A percentile compares a stretch with the other conserved stretches of the same genome.
These are phyloP conservation scores for Cyanistes caeruleus DNA, from an alignment of 2,113 vertebrate species.

Conservation along the genomic window DNA sequence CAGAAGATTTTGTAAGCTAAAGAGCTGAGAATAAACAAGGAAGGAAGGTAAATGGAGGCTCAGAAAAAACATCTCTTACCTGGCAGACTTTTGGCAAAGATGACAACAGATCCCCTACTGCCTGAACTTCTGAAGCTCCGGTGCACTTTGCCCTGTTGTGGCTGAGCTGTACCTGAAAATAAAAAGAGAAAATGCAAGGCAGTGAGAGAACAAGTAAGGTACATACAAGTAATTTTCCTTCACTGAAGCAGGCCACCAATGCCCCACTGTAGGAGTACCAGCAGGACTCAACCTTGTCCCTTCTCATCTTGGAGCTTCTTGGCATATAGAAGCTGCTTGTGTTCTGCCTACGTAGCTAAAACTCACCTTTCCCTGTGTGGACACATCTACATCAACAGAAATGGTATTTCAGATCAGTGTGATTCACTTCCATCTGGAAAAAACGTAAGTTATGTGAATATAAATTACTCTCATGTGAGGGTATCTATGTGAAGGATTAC, in stretches of 20 bases:
- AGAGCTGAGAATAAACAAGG: not conserved
- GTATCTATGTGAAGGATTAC: not conserved
- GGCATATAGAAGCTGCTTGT: not conserved
- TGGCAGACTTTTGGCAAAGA: not conserved
- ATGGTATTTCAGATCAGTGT: not conserved
- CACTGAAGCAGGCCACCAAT: rapidly evolving
- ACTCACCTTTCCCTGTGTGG: not conserved
- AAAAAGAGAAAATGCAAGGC: not conserved
- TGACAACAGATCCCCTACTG: not conserved
- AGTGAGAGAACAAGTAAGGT: not conserved
- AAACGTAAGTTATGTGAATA: not conserved
- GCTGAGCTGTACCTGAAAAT: not conserved
- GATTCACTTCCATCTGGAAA: not conserved
- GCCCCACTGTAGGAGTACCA: not conserved
- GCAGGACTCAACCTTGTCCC: not conserved
- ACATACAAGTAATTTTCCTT: not conserved
- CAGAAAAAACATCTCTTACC: not conserved
- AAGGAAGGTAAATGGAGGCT: not conserved
- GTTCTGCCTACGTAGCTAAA: not conserved
- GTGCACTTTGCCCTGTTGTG: not conserved
- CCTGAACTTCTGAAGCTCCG: not conserved
- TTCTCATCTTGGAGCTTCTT: not conserved
- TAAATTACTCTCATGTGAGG: not conserved
- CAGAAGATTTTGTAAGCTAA: not conserved
- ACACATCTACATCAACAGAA: not conserved